Conservation (phyloP, 2,113 vertebrate species). For the Sisor rabdophorus region DNA sequence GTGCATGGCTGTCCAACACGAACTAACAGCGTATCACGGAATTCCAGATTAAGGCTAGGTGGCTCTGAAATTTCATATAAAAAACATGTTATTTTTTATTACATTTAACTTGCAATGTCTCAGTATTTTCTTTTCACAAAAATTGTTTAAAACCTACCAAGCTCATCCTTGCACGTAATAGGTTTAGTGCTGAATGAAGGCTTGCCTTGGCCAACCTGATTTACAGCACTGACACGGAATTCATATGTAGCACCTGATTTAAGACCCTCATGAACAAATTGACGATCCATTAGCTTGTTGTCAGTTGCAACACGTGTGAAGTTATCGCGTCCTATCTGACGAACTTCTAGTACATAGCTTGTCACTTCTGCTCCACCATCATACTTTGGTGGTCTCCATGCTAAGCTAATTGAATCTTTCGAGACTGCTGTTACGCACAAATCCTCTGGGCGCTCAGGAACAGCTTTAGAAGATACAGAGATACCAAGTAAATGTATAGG, state of each 20-base stretch:
- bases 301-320: constrained; percentile 80
- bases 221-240: constrained; percentile 91
- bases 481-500: neutral
- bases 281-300: constrained; percentile 85
- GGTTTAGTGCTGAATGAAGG: constrained; percentile 94
- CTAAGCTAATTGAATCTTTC: constrained; percentile 83
- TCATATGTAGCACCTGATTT: constrained; percentile 92
- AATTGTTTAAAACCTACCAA: constrained; percentile 73
- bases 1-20: constrained; percentile 88
- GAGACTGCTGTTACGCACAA: constrained; percentile 85
- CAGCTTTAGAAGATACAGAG: constrained; percentile 65
- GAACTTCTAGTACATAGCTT: constrained; percentile 85
- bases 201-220: constrained; percentile 90
- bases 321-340: constrained; percentile 87
- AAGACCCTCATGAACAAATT: constrained; percentile 82
- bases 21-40: constrained; percentile 84
- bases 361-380: constrained; percentile 92
- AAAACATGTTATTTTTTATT: neutral
- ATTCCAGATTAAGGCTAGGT: constrained; percentile 86
- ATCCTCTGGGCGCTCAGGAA: constrained; percentile 94
- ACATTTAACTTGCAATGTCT: constrained; percentile 1
- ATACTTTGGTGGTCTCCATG: constrained; percentile 96
- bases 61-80: constrained; percentile 73
- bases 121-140: neutral
- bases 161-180: constrained; percentile 92